Evolutionary conservation across 2,797 vertebrate genomes (phyloP), one percentile per base, ranked within the genome.

Genomic region (Dendrocincla fuliginosa): DNA sequence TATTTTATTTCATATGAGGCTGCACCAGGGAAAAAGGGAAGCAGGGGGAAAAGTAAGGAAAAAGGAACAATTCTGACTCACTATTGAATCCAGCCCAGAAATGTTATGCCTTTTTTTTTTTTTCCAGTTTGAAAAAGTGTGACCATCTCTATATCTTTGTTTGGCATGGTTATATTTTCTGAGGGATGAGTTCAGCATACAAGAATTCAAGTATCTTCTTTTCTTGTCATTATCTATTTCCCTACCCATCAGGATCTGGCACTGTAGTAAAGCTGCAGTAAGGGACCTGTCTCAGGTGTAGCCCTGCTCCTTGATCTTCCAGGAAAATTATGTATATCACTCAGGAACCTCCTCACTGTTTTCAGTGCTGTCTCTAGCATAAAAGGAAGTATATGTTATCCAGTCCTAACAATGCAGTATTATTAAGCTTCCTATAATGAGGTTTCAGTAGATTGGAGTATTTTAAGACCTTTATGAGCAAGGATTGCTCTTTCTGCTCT

Each of bases 131-230:
- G 23, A 53, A 93, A 79, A 89, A 25, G 0, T 55, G 4, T 80
- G 61, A 39, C 30, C 10, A n/a, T 64, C 8, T 57, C 6, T 46
- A 11, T 35, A 10, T 46, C 32, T 41, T 77, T 65, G 3, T 84
- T 87, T 70, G 30, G 5, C 7, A 11, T 8, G 13, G 3, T 77
- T 85, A 37, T 3, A 11, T 83, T 93, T 94, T 82, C 55, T 68
- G 60, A 81, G 13, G 11, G 33, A 49, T 86, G 19, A 75, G 8
- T 71, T 74, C 33, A 46, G 11, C 4, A 3, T 53, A 49, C 2
- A 78, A 60, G 9, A 86, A 71, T 46, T 74, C 52, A 60, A 94
- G 44, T 80, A 67, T 49, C 32, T 73, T 14, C 6, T 79, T 87
- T 69, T 77, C 37, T 25, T n/a, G 24, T 85, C 16, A 32, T 4